Percentiles rank a stretch among this genome's conserved stretches.
These are phyloP conservation scores for Hymenochirus boettgeri DNA, from an alignment of 2,113 vertebrate genomes.

Conservation along the genomic window DNA sequence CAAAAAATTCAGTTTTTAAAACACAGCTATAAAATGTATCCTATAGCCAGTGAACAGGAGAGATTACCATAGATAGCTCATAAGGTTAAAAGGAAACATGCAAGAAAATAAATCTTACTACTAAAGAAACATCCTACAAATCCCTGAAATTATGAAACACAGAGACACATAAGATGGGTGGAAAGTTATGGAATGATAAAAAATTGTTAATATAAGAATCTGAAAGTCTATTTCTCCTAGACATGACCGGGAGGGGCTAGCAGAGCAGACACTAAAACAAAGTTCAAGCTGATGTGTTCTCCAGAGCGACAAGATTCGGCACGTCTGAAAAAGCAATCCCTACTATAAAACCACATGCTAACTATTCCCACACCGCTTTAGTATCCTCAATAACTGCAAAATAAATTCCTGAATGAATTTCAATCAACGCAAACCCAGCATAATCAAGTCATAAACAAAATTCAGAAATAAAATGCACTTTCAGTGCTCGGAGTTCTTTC, in stretches of 20 bases:
- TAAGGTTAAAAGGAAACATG: slow-evolving; percentile 2
- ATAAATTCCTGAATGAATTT: too few relatives aligned
- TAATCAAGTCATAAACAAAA: too few relatives aligned
- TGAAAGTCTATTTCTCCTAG: neutral
- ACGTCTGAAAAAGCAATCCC: neutral
- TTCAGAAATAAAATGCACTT: too few relatives aligned
- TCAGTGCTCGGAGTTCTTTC: too few relatives aligned
- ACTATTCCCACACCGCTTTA: neutral
- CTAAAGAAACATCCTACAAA: too few relatives aligned
- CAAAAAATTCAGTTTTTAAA: neutral
- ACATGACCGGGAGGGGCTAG: neutral
- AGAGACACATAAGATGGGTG: neutral
- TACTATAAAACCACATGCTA: neutral
- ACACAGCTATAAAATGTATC: slow-evolving; percentile 8
- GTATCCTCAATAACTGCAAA: neutral
- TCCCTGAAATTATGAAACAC: neutral
- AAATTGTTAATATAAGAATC: neutral
- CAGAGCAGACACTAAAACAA: neutral
- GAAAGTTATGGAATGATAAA: neutral
- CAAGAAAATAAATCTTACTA: too few relatives aligned
- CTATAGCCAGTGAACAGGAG: too few relatives aligned
- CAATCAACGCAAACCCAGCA: too few relatives aligned
- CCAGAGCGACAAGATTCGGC: neutral
- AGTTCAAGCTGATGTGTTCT: neutral
- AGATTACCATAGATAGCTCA: neutral